Evolutionary conservation across 2,113 vertebrate species (phyloP).

Genomic region (Tapirus terrestris): DNA sequence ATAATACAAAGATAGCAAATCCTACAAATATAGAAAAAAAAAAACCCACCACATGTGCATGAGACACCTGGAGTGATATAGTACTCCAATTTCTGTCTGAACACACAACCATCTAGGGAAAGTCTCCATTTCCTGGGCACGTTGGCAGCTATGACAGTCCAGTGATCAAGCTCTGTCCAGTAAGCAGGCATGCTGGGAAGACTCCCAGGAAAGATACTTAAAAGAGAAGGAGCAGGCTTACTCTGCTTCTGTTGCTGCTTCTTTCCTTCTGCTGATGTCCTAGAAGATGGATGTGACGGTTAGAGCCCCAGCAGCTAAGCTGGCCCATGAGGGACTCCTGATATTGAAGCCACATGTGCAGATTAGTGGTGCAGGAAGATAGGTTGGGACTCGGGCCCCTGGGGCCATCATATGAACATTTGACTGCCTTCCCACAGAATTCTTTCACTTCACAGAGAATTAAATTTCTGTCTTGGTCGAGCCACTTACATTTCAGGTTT

Average conservation of each 20-base stretch:
- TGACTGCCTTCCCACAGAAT: not conserved
- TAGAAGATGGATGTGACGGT: not conserved
- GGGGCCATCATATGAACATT: accelerated
- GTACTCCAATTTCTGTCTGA: not conserved
- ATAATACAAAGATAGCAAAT: not conserved
- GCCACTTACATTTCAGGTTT: not conserved
- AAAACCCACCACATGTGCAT: accelerated
- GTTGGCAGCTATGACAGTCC: not conserved
- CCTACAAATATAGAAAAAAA: not conserved
- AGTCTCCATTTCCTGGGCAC: not conserved
- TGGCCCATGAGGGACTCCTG: not conserved
- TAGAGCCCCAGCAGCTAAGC: not conserved
- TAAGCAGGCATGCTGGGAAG: not conserved
- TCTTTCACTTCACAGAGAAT: not conserved
- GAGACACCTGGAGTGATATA: not conserved
- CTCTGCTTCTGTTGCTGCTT: not conserved
- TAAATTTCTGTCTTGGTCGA: not conserved
- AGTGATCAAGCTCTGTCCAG: not conserved
- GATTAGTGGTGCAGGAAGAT: accelerated
- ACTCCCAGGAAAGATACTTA: not conserved
- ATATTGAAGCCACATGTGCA: not conserved
- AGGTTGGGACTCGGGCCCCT: not conserved
- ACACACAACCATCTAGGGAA: not conserved
- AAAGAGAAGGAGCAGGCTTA: not conserved
- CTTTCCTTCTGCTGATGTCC: not conserved